Evolutionary conservation across 2,888 invertebrate species (phyloP).

Genomic region (Bruchidius siliquastri): DNA sequence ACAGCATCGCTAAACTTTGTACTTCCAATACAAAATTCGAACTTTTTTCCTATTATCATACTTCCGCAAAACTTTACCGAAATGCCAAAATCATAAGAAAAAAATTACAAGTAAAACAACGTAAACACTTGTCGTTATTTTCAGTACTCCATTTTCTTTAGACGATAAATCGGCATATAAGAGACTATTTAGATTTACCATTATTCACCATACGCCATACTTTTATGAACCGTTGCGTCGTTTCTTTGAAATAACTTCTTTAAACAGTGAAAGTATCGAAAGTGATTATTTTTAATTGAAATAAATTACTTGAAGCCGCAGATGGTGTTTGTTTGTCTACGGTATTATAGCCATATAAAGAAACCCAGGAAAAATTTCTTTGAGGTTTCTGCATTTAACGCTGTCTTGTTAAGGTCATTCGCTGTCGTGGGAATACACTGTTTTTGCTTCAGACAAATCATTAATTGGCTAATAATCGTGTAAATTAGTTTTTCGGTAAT

Average conservation of each 20-base stretch:
- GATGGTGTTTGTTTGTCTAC: background rate
- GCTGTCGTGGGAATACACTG: background rate
- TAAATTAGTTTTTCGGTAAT: background rate
- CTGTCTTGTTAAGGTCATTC: background rate
- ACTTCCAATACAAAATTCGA: background rate
- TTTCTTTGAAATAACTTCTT: background rate
- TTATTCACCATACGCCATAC: background rate
- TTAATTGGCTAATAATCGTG: background rate
- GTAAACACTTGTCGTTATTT: background rate
- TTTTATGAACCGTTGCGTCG: background rate
- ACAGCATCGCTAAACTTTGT: no score
- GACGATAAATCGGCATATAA: background rate
- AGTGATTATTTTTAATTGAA: background rate
- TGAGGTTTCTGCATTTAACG: background rate
- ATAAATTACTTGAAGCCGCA: background rate
- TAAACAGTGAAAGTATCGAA: background rate
- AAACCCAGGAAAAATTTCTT: background rate
- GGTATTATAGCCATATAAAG: background rate
- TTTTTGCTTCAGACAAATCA: background rate
- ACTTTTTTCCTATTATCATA: background rate
- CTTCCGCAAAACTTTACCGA: background rate
- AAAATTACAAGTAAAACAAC: background rate
- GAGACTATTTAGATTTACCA: background rate
- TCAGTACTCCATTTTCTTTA: background rate
- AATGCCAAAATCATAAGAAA: background rate